Base-by-base conservation (phyloP, 2,888 invertebrate genomes). In the Brachyptera putata region DNA sequence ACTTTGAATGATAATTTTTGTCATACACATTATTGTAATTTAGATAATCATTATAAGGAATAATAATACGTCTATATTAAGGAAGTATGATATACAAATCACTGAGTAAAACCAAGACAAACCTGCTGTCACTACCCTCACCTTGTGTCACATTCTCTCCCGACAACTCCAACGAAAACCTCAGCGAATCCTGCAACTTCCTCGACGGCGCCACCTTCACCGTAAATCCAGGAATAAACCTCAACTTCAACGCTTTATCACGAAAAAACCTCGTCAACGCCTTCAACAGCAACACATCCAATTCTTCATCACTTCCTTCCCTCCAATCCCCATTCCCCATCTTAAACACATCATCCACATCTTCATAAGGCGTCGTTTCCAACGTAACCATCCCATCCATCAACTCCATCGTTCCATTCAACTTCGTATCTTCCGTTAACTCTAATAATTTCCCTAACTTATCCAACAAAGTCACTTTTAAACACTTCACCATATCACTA, bases 391-490 rank as follows among this genome's bases (percentile, higher is more conserved):
- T n/a, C 1, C 61, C 58, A 16, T 41, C 36, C 41, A 58, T 22
- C 24, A 58, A 11, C n/a, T 58, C 46, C 36, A 55, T 26, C 0
- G 41, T 26, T 11, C 43, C 1, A 24, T 55, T 58, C 30, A 16
- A 50, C 30, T 39, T 21, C 7, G 21, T 3, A n/a, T 18, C 16
- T 24, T 43, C 21, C 13, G 21, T 57, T 24, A 57, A 22, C 18
- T n/a, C 36, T 22, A 57, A 48, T 18, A 57, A 21, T n/a, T 46
- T 11, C 14, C 11, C 48, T n/a, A 58, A 24, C 18, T 46, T 37
- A 13, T 34, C n/a, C 11, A 61, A 37, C 48, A 61, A 55, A 9
- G 37, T n/a, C 14, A 61, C 24, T 18, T 61, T 61, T 16, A 61
- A 41, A 61, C 61, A 61, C 7, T 16, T 56, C 39, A 56, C 43